These are phyloP conservation scores for Smithornis capensis DNA, from an alignment of 2,113 vertebrate species.

Conservation along the genomic window DNA sequence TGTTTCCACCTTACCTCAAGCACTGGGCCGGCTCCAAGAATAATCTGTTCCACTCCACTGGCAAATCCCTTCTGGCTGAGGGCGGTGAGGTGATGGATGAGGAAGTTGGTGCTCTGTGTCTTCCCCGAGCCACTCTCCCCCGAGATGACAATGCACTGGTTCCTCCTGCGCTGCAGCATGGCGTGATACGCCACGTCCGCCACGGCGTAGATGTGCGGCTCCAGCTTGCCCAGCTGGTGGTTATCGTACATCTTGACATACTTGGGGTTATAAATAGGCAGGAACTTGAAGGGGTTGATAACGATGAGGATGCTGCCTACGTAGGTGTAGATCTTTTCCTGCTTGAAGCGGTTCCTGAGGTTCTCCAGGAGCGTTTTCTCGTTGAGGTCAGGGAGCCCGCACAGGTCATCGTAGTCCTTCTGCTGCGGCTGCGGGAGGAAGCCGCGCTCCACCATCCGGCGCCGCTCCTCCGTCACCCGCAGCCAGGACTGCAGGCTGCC, in stretches of 20 bases:
- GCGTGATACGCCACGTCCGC: constrained; percentile 96
- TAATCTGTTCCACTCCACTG: constrained; percentile 98
- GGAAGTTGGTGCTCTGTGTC: constrained; percentile 98
- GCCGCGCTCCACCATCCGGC: constrained; percentile 92
- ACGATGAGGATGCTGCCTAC: constrained; percentile 97
- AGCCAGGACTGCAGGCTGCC: constrained; percentile 97
- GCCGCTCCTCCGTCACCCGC: constrained; percentile 89
- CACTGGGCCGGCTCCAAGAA: constrained; percentile 96
- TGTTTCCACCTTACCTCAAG: constrained; percentile 86
- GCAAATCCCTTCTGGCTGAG: constrained; percentile 99
- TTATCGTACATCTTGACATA: constrained; percentile 99
- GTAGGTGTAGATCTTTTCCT: constrained; percentile 98
- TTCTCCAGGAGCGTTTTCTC: constrained; percentile 97
- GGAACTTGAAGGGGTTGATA: constrained; percentile 98
- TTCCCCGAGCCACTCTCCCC: constrained; percentile 98
- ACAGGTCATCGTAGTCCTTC: constrained; percentile 92
- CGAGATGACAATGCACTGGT: constrained; percentile 98
- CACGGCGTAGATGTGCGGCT: constrained; percentile 97
- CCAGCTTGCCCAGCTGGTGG: constrained; percentile 91
- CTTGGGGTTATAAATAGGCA: constrained; percentile 99
- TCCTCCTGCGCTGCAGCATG: constrained; percentile 91
- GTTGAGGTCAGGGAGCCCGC: constrained; percentile 89
- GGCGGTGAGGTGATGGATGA: constrained; percentile 97
- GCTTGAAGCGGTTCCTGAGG: constrained; percentile 91
- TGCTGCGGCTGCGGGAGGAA: constrained; percentile 90